Evolutionary conservation across 1,140 invertebrate species (phyloP).

Genomic region (Pteromalus puparum): DNA sequence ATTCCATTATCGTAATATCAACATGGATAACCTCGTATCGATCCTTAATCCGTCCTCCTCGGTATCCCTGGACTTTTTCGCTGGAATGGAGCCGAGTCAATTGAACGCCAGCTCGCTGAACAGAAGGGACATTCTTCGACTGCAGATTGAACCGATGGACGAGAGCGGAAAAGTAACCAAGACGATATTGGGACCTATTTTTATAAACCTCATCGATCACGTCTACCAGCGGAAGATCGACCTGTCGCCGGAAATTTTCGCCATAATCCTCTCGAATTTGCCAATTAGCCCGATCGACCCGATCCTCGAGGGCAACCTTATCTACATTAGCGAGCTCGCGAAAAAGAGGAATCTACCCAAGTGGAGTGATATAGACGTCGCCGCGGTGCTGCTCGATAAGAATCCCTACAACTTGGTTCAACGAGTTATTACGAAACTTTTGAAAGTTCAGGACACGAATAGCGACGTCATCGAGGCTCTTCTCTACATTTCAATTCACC

Average conservation of each 20-base stretch:
- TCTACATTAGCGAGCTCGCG: conserved; percentile 3
- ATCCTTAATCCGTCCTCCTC: neutral
- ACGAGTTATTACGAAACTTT: neutral
- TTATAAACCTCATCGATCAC: neutral
- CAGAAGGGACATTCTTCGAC: neutral
- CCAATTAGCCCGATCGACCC: conserved; percentile 21
- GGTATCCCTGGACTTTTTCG: neutral
- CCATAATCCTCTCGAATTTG: conserved; percentile 14
- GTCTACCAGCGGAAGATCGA: neutral
- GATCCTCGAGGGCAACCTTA: neutral
- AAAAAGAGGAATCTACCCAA: neutral
- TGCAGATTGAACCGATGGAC: neutral
- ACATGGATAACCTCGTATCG: neutral
- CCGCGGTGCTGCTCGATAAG: neutral
- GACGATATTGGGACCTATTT: neutral
- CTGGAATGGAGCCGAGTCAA: neutral
- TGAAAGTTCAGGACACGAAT: neutral
- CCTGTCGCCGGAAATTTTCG: neutral
- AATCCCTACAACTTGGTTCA: neutral
- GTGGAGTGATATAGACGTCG: neutral
- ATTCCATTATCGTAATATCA: neutral
- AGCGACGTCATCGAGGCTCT: neutral
- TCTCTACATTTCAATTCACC: conserved; percentile 2
- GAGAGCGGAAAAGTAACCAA: neutral
- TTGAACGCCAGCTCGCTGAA: neutral